Evolutionary conservation across 2,888 invertebrate genomes (phyloP).

Genomic region (Acleris literana): DNA sequence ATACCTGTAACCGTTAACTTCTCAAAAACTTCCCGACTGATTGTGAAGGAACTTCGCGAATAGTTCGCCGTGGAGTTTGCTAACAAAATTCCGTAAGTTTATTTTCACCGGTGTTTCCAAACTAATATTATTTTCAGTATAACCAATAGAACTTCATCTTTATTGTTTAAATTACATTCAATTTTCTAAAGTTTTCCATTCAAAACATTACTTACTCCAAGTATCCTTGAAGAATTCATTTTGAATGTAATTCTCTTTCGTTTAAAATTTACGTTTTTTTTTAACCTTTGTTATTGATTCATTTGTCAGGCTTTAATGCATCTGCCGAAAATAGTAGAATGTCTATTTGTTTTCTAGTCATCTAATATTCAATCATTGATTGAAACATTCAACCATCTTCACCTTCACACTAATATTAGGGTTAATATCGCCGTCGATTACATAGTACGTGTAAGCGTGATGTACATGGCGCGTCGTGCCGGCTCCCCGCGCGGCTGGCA

Average conservation of each 20-base stretch:
- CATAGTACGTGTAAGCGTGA: neutral
- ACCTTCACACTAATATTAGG: neutral
- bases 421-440: neutral
- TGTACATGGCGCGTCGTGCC: neutral
- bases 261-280: too few relatives aligned
- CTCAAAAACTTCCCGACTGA: constrained; percentile 29
- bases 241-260: too few relatives aligned
- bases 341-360: too few relatives aligned
- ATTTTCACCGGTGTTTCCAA: constrained; percentile 15
- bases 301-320: too few relatives aligned
- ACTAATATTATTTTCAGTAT: constrained; percentile 12
- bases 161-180: neutral
- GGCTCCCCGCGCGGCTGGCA: constrained; percentile 42
- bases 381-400: too few relatives aligned
- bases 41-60: constrained; percentile 29
- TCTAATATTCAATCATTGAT: too few relatives aligned
- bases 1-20: constrained; percentile 30
- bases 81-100: constrained; percentile 25
- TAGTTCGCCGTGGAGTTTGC: constrained; percentile 25
- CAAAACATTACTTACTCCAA: too few relatives aligned
- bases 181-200: neutral
- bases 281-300: too few relatives aligned
- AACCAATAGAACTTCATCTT: neutral
- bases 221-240: too few relatives aligned
- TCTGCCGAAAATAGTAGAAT: too few relatives aligned